Percentiles rank a stretch among this genome's conserved stretches.
Conservation (phyloP, 2,113 vertebrate genomes). For the Ceratotherium simum region DNA sequence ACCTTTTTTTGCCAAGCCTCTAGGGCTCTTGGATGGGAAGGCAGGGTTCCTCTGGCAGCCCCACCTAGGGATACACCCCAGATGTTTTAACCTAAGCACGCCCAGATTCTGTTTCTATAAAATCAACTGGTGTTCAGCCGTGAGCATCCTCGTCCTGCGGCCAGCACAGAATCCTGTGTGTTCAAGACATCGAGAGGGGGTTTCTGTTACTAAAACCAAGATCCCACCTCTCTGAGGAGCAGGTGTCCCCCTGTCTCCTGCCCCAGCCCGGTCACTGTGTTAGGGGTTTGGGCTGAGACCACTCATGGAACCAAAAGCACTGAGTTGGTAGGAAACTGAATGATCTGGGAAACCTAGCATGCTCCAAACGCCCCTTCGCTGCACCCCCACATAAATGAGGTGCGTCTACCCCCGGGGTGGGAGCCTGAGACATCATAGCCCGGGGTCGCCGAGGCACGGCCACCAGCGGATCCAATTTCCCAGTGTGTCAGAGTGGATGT, state of each 20-base stretch:
- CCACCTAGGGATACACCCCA: fast-evolving
- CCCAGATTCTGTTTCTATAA: not conserved
- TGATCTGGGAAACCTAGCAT: fast-evolving
- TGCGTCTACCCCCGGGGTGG: fast-evolving
- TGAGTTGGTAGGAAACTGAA: fast-evolving
- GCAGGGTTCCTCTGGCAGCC: fast-evolving
- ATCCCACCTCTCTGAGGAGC: not conserved
- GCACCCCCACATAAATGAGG: fast-evolving
- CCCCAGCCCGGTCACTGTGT: not conserved
- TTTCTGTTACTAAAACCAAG: not conserved
- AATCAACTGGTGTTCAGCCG: fast-evolving
- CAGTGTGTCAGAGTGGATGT: fast-evolving
- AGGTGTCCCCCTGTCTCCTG: no score
- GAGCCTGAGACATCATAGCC: fast-evolving
- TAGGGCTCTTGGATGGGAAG: not conserved
- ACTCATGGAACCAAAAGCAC: fast-evolving
- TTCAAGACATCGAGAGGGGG: fast-evolving
- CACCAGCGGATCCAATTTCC: fast-evolving
- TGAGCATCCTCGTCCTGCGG: fast-evolving
- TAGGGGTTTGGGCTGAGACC: not conserved
- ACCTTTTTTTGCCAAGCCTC: not conserved
- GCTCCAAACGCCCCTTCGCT: fast-evolving
- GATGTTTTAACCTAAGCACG: fast-evolving
- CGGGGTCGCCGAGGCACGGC: fast-evolving
- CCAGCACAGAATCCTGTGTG: fast-evolving